phyloP scores from a whole-genome alignment of 2,888 invertebrate genomes.

The Protophormia terraenovae region DNA sequence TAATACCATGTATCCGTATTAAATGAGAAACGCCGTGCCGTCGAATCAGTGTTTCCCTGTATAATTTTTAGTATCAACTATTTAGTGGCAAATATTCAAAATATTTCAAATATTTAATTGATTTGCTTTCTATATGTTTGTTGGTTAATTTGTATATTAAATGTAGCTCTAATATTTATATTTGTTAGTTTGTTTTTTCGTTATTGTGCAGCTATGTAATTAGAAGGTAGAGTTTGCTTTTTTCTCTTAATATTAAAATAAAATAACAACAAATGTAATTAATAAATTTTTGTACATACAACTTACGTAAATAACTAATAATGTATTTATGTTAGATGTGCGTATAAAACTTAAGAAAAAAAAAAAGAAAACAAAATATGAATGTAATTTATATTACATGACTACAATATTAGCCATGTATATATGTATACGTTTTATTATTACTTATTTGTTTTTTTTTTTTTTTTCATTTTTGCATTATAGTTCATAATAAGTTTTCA shows the following conservation, averaged over 20 bases:
- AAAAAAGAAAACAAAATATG: slow-evolving; percentile 48
- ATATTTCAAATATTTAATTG: background rate
- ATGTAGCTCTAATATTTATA: background rate
- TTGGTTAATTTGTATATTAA: background rate
- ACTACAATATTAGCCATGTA: slow-evolving; percentile 4
- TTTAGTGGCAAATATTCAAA: too few relatives aligned
- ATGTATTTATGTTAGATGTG: background rate
- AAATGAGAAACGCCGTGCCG: too few relatives aligned
- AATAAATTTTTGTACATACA: slow-evolving; percentile 59
- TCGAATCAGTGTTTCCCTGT: background rate
- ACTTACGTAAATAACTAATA: slow-evolving; percentile 33
- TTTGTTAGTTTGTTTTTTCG: background rate
- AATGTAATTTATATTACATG: slow-evolving; percentile 29
- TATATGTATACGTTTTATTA: background rate
- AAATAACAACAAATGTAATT: slow-evolving; percentile 61
- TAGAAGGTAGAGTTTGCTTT: slow-evolving; percentile 49
- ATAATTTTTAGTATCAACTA: background rate
- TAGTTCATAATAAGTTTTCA: slow-evolving; percentile 40
- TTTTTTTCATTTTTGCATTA: background rate
- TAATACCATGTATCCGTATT: too few relatives aligned
- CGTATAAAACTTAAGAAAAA: slow-evolving; percentile 1
- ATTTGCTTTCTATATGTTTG: too few relatives aligned
- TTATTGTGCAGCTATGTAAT: slow-evolving; percentile 31
- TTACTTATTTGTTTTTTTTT: background rate
- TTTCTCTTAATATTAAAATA: background rate